Evolutionary conservation across 1,140 invertebrate species (phyloP).

Genomic region (Leptestheria dahalacensis): DNA sequence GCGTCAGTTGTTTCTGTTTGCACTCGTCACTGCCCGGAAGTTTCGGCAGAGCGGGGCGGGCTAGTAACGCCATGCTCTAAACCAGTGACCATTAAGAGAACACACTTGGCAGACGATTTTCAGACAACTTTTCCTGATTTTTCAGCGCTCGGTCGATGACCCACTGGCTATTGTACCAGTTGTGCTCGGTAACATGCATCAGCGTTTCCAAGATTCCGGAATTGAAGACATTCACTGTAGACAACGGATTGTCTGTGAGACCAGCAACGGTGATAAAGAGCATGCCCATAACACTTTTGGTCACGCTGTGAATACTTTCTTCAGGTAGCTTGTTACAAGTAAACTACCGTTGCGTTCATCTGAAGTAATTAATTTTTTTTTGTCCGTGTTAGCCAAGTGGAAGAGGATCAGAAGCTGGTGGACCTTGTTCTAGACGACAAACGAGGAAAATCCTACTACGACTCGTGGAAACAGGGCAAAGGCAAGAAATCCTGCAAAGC

Average conservation of each 20-base stretch:
- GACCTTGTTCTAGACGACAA: neutral
- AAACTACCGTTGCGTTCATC: neutral
- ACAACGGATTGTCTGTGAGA: constrained; percentile 11
- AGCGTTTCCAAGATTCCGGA: neutral
- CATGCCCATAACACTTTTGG: constrained; percentile 4
- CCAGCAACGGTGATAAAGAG: neutral
- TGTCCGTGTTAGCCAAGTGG: neutral
- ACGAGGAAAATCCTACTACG: constrained; percentile 7
- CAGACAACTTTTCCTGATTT: too few relatives aligned
- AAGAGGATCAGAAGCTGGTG: neutral
- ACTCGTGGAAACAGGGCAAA: constrained; percentile 11
- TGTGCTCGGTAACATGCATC: constrained; percentile 7
- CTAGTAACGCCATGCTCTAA: too few relatives aligned
- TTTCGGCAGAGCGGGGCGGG: too few relatives aligned
- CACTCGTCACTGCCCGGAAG: too few relatives aligned
- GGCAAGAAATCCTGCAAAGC: constrained; percentile 9
- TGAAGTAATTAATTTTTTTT: neutral
- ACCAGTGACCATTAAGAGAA: too few relatives aligned
- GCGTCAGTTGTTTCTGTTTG: neutral
- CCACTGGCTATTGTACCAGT: neutral
- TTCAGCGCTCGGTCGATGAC: constrained; percentile 2
- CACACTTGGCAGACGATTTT: too few relatives aligned
- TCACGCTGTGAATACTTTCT: constrained; percentile 10
- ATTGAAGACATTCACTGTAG: constrained; percentile 5
- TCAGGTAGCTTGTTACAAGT: constrained; percentile 4